These are phyloP conservation scores for Virgularia gustaviana DNA, from an alignment of 92 coral and sea anemone genomes.

Conservation along the genomic window DNA sequence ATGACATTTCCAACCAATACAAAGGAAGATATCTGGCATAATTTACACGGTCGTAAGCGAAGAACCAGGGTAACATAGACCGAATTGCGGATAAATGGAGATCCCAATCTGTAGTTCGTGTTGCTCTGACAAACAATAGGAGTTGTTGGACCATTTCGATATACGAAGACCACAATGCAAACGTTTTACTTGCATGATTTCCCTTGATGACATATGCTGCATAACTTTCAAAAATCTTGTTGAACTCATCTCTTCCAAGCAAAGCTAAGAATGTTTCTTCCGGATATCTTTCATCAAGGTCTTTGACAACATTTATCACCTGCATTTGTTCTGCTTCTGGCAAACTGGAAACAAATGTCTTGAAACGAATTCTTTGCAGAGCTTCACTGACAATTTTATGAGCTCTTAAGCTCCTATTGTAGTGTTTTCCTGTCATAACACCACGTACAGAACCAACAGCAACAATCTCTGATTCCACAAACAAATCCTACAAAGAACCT, in stretches of 20 bases:
- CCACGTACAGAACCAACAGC: no score
- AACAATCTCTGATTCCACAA: no score
- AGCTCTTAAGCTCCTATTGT: no score
- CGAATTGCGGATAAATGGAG: conserved; percentile 5
- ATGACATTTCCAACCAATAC: conserved; percentile 6
- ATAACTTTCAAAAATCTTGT: neutral
- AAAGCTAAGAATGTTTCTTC: neutral
- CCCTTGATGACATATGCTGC: conserved; percentile 6
- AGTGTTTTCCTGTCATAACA: no score
- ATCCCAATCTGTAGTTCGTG: conserved; percentile 9
- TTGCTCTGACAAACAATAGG: neutral
- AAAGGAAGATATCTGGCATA: conserved; percentile 2
- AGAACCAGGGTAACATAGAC: conserved; percentile 15
- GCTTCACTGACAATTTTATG: no score
- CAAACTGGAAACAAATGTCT: neutral
- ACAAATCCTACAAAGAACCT: no score
- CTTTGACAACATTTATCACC: neutral
- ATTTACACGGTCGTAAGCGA: conserved; percentile 12
- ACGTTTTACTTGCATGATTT: neutral
- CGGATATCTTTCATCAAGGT: neutral
- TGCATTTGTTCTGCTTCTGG: neutral
- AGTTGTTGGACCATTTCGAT: conserved; percentile 10
- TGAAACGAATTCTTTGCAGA: neutral
- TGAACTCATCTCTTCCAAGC: neutral
- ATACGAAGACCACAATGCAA: conserved; percentile 9